A percentile compares a stretch with the other conserved stretches of the same genome.
Conservation (phyloP, 1,140 invertebrate genomes). For the Bombus fervidus region DNA sequence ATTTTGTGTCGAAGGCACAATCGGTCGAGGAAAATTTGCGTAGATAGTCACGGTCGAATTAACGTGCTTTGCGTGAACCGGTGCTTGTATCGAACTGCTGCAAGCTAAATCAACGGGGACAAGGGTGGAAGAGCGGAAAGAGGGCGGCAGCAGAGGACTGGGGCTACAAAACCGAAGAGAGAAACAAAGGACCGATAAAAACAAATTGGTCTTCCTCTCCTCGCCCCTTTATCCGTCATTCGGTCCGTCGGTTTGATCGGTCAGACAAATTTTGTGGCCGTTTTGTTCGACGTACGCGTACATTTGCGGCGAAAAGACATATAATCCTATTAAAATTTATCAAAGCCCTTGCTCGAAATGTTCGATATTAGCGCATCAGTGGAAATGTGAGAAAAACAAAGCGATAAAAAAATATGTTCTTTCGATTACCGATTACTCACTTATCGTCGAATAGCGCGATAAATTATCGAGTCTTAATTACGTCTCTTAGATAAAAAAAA, state of each 20-base stretch:
- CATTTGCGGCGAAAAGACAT: constrained; percentile 37
- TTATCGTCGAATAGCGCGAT: not conserved
- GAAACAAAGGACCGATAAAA: constrained; percentile 71
- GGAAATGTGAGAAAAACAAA: not conserved
- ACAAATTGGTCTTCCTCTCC: constrained; percentile 66
- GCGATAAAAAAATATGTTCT: not conserved
- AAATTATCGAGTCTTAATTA: constrained; percentile 45
- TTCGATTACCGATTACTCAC: not conserved
- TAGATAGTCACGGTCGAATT: constrained; percentile 69
- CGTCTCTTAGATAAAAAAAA: not conserved
- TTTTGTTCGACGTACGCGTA: constrained; percentile 40
- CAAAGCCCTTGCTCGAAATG: constrained; percentile 13
- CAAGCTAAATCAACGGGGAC: constrained; percentile 35
- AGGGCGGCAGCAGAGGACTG: not conserved
- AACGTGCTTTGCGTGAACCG: constrained; percentile 57
- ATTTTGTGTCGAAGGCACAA: constrained; percentile 53
- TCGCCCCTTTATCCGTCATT: constrained; percentile 52
- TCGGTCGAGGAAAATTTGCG: constrained; percentile 58
- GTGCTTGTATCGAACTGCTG: constrained; percentile 30
- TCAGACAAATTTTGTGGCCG: constrained; percentile 65
- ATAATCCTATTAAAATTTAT: constrained; percentile 62
- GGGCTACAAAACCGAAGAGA: constrained; percentile 55
- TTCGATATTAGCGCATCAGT: not conserved
- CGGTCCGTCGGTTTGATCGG: constrained; percentile 50
- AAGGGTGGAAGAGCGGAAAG: not conserved